Evolutionary conservation across 1,140 invertebrate species (phyloP), one percentile per base, ranked within the genome.

Genomic region (Bombus fervidus): DNA sequence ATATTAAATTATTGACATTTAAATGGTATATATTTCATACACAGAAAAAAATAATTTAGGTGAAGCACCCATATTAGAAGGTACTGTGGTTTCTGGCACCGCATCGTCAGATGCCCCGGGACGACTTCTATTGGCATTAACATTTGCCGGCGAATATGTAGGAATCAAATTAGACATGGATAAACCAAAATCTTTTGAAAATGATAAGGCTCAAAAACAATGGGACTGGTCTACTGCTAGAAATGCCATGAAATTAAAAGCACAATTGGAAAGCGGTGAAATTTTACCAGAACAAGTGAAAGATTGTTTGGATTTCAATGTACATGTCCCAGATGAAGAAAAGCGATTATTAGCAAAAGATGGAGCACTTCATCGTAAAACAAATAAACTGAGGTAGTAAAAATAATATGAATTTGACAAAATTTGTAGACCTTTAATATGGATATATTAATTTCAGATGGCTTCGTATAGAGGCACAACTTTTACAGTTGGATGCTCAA

Each of bases 401-500:
- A 22, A 75, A 76, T 18, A 39, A 9, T 34, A 34, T 85, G 80
- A 15, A 59, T 64, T 53, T 72, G 28, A 69, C 62, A 18, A 57
- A 77, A 47, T 43, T 37, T 2, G 64, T 34, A 71, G 34, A 78
- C 62, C 83, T 83, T 66, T 10, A 83, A 28, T 34, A 69, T 81
- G 3, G 22, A 73, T 89, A 28, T 91, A 31, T 91, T 93, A 80
- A 89, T 91, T 81, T 89, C 87, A 95, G 96, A 90, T 97, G 97
- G 94, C 92, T 97, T 47, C 96, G 96, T 91, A 96, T 96, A 10
- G 97, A 98, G 92, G 96, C 96, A 69, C 96, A 97, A 88, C 94
- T 98, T 2, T 95, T 97, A 64, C 96, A 97, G 89, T 94, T 97
- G 85, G 97, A 98, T 87, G 95, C 96, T 53, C 96, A 97, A 91